A percentile compares a stretch with the other conserved stretches of the same genome.
These are phyloP conservation scores for Phyllostomus hastatus DNA, from an alignment of 2,113 vertebrate genomes.

Conservation along the genomic window DNA sequence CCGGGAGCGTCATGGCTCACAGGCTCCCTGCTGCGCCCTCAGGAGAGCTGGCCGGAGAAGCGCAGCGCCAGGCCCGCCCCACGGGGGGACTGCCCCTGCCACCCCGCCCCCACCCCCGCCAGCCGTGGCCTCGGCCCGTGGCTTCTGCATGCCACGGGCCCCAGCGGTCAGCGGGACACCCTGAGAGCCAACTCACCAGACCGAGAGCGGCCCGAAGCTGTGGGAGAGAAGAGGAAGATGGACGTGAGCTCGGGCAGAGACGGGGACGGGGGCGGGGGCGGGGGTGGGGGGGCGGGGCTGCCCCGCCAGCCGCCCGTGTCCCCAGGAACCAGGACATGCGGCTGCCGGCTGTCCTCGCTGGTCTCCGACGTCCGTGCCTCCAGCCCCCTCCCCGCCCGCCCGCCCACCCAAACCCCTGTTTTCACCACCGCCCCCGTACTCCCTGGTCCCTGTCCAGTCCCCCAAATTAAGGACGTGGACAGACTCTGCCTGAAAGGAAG, in stretches of 20 bases:
- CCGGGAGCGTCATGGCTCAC: background rate
- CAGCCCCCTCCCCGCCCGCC: background rate
- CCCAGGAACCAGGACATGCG: background rate
- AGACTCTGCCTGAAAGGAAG: background rate
- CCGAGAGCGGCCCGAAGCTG: background rate
- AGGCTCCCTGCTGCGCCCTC: background rate
- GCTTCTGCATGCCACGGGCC: accelerated
- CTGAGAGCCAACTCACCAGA: conserved; percentile 22
- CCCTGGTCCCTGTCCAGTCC: background rate
- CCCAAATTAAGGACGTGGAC: background rate
- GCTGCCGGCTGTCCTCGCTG: too few relatives aligned
- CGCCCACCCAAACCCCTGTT: background rate
- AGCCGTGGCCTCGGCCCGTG: background rate
- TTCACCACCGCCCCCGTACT: background rate
- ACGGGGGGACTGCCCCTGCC: background rate
- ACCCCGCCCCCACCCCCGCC: too few relatives aligned
- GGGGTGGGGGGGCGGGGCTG: too few relatives aligned
- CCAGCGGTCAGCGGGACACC: background rate
- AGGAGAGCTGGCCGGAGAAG: background rate
- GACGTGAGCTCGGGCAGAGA: background rate
- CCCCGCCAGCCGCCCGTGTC: accelerated
- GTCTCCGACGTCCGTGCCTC: background rate
- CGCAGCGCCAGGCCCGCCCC: background rate
- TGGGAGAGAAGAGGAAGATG: background rate
- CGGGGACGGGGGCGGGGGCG: too few relatives aligned